Base-by-base conservation (phyloP, 2,797 vertebrate genomes). In the Rhynchotus rufescens region DNA sequence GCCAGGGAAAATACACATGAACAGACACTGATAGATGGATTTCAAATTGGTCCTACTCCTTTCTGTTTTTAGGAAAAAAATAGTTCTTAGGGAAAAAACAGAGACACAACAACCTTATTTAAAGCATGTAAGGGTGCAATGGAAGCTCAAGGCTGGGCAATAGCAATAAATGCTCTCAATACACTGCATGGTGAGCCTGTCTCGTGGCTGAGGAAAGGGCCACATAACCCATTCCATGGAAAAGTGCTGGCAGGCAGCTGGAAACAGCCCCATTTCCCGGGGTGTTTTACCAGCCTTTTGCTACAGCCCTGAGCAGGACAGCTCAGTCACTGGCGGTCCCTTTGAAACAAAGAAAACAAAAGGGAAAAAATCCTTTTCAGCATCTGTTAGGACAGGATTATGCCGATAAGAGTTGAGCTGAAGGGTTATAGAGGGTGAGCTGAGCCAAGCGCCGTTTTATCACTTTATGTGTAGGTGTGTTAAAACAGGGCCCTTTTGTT, bases 401-500 rank as follows among this genome's bases (percentile, higher is more conserved):
- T 72, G 90, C 81, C 42, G 79, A 51, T 76, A 69, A 69, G 89
- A 86, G 82, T 60, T 86, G 66, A 92, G 89, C 44, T 32, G 79
- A 40, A 65, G 7, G 75, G 80, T 94, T 94, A 64, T 81, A 69
- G 49, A 68, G 34, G 52, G 66, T 2, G 26, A 95, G 72, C 49
- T 86, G 84, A 86, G 59, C 67, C 17, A 54, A 82, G 74, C 54
- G 60, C 4, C 3, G 1, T 20, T 75, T 61, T 22, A 57, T 32
- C 51, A 71, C 77, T 68, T 77, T 32, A 5, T 2, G 19, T 26
- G 67, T 83, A 93, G 90, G 80, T 64, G 81, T 80, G 69, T 88
- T 84, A 68, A 90, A 86, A 92, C 74, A 94, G 84, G 84, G 69
- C 36, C 65, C 89, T 84, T 88, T 76, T 90, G 71, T 90, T 90